These are phyloP conservation scores for Gadus chalcogrammus DNA, from an alignment of 2,113 vertebrate genomes.

Conservation along the genomic window DNA sequence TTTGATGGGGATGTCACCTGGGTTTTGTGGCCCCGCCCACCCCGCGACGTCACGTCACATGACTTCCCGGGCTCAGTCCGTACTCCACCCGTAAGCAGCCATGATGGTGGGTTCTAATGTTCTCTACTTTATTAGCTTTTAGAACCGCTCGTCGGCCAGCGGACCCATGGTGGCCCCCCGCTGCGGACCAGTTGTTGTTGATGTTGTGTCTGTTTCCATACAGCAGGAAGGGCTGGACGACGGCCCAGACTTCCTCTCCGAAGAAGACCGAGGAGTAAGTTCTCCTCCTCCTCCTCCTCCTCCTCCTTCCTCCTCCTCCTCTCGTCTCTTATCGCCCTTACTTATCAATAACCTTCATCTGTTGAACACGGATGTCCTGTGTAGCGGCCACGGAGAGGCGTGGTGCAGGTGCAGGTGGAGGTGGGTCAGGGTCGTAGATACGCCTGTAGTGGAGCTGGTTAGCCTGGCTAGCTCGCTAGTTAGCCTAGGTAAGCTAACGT, in stretches of 20 bases:
- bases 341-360: too few species aligned
- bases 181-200: neutral
- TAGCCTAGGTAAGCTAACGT: too few species aligned
- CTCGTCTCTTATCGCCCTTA: too few species aligned
- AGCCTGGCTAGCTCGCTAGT: too few species aligned
- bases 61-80: constrained; percentile 40
- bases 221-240: constrained; percentile 97
- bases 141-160: neutral
- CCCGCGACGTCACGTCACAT: constrained; percentile 40
- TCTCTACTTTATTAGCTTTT: neutral
- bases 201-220: constrained; percentile 37
- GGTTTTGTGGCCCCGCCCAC: neutral
- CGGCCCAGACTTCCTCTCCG: constrained; percentile 97
- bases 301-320: too few species aligned
- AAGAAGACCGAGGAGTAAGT: constrained; percentile 97
- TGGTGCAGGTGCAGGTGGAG: too few species aligned
- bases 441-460: too few species aligned
- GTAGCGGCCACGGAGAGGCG: too few species aligned
- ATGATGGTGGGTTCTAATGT: constrained; percentile 85
- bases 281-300: constrained; percentile 25
- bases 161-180: neutral
- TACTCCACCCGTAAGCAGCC: constrained; percentile 78
- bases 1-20: too few species aligned
- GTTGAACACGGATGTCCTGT: too few species aligned
- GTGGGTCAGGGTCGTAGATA: too few species aligned